phyloP scores from a whole-genome alignment of 2,888 invertebrate species.

The Eupithecia centaureata region DNA sequence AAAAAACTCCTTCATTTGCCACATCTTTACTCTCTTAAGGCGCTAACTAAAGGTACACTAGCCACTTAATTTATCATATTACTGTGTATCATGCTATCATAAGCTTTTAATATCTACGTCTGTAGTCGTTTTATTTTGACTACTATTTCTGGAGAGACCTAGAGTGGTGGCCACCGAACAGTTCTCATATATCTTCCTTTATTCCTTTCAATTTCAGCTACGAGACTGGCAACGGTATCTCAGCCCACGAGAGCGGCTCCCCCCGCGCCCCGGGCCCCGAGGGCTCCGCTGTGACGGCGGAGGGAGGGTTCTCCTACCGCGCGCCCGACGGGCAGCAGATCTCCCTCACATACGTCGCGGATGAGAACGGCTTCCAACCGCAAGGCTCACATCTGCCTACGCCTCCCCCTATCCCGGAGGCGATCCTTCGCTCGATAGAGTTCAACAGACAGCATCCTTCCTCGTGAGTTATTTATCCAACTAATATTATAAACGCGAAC shows the following conservation, averaged over 20 bases:
- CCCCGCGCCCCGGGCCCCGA: slow-evolving; percentile 80
- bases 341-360: slow-evolving; percentile 86
- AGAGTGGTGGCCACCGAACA: too few species aligned
- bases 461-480: slow-evolving; percentile 65
- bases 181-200: too few species aligned
- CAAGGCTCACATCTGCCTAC: slow-evolving; percentile 83
- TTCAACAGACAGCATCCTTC: slow-evolving; percentile 67
- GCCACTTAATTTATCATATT: too few species aligned
- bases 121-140: too few species aligned
- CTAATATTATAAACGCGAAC: too few species aligned
- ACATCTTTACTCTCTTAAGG: too few species aligned
- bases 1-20: too few species aligned
- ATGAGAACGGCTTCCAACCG: slow-evolving; percentile 88
- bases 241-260: slow-evolving; percentile 81
- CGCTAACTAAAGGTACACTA: too few species aligned
- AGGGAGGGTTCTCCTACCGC: slow-evolving; percentile 86
- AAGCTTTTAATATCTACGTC: too few species aligned
- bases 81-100: too few species aligned
- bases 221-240: slow-evolving; percentile 86
- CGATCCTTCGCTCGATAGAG: slow-evolving; percentile 76
- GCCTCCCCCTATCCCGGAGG: slow-evolving; percentile 83
- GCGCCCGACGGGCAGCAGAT: slow-evolving; percentile 86
- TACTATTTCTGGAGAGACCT: too few species aligned
- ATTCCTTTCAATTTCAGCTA: slow-evolving; percentile 60
- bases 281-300: slow-evolving; percentile 79